A percentile compares a stretch with the other conserved stretches of the same genome.
phyloP scores from a whole-genome alignment of 1,140 invertebrate species.

The Drosophila lacteicornis region DNA sequence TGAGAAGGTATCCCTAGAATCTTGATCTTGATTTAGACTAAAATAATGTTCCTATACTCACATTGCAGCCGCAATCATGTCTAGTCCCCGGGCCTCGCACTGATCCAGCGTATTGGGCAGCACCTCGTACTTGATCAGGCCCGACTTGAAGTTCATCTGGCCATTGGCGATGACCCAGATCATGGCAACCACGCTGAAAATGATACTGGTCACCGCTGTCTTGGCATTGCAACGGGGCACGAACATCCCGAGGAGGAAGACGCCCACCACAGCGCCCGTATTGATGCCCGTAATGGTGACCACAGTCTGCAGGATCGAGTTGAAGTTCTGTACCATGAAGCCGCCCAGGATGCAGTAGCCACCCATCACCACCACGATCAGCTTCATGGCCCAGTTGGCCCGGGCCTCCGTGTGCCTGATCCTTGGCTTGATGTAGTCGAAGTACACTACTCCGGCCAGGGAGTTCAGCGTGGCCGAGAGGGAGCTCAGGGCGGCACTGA shows the following conservation, averaged over 20 bases:
- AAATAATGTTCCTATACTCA: slow-evolving; percentile 24
- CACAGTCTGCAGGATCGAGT: slow-evolving; percentile 87
- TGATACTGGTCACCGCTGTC: slow-evolving; percentile 89
- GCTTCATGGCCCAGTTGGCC: slow-evolving; percentile 88
- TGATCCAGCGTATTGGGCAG: slow-evolving; percentile 87
- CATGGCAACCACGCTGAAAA: slow-evolving; percentile 88
- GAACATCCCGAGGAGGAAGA: slow-evolving; percentile 91
- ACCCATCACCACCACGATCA: slow-evolving; percentile 86
- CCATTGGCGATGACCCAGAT: slow-evolving; percentile 92
- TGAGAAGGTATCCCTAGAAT: not conserved
- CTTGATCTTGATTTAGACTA: not conserved
- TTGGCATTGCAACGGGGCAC: slow-evolving; percentile 88
- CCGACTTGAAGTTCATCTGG: slow-evolving; percentile 88
- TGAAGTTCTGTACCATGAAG: slow-evolving; percentile 88
- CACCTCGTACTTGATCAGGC: slow-evolving; percentile 85
- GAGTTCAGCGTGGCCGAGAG: slow-evolving; percentile 91
- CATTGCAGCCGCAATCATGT: slow-evolving; percentile 55
- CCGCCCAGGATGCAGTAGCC: slow-evolving; percentile 87
- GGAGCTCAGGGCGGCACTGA: slow-evolving; percentile 89
- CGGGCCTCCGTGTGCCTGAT: slow-evolving; percentile 86
- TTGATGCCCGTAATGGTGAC: slow-evolving; percentile 88
- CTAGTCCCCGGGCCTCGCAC: slow-evolving; percentile 85
- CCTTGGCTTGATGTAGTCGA: slow-evolving; percentile 89
- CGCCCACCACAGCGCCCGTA: slow-evolving; percentile 89
- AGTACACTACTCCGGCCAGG: slow-evolving; percentile 90